Evolutionary conservation across 1,140 invertebrate species (phyloP).

Genomic region (Aphelenchoides besseyi): DNA sequence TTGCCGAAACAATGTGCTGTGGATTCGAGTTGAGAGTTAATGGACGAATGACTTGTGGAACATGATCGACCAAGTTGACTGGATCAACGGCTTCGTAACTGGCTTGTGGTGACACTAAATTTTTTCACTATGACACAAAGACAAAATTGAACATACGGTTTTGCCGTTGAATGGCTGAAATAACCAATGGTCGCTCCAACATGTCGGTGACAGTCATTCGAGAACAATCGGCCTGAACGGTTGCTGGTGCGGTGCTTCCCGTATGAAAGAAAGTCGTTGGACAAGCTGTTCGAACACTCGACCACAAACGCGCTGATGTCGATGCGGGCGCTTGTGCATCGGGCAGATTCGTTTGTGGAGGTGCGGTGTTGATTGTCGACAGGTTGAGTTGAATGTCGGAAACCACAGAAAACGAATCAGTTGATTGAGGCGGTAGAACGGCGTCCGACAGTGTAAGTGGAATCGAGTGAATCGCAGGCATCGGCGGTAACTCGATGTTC

Average conservation of each 20-base stretch:
- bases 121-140: neutral
- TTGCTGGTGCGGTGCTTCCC: conserved; percentile 29
- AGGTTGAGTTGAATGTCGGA: conserved; percentile 8
- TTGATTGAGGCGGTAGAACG: neutral
- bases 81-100: conserved; percentile 42
- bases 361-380: neutral
- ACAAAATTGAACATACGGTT: conserved; percentile 28
- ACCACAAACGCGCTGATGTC: conserved; percentile 13
- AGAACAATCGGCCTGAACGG: conserved; percentile 47
- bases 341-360: conserved; percentile 3
- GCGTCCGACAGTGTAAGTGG: conserved; percentile 17
- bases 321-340: neutral
- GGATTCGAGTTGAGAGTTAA: conserved; percentile 41
- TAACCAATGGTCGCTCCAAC: conserved; percentile 47
- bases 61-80: conserved; percentile 30
- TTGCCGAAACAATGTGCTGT: conserved; percentile 50
- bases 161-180: conserved; percentile 40
- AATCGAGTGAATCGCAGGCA: conserved; percentile 27
- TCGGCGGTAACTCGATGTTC: conserved; percentile 40
- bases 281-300: conserved; percentile 36
- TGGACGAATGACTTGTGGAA: conserved; percentile 46
- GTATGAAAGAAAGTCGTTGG: conserved; percentile 30
- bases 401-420: neutral
- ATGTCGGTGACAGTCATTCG: conserved; percentile 49
- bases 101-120: conserved; percentile 40